A percentile compares a stretch with the other conserved stretches of the same genome.
Evolutionary conservation across 2,113 vertebrate species (phyloP).

Genomic region (Malurus cyaneus): DNA sequence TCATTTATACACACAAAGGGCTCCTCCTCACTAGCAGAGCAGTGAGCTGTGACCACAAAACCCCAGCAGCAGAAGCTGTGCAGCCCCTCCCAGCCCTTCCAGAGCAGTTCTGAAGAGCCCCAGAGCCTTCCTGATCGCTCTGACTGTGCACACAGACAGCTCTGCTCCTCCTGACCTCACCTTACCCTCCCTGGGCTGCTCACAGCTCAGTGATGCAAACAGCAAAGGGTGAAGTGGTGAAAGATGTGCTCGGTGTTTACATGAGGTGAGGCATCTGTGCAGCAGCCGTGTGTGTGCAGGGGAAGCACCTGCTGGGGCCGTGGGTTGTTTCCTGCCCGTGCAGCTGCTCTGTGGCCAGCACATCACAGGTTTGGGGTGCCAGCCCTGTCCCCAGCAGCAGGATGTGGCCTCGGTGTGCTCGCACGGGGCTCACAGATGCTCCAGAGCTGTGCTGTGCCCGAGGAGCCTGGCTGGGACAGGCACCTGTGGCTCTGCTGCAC

Average conservation of each 20-base stretch:
- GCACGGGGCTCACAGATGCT: not conserved
- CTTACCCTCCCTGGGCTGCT: rapidly evolving
- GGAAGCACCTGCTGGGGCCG: conserved; percentile 13
- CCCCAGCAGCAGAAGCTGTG: not conserved
- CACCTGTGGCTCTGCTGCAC: conserved; percentile 8
- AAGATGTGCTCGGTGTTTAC: not conserved
- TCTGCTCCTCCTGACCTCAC: not conserved
- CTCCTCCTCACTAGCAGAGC: not conserved
- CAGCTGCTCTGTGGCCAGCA: conserved; percentile 28
- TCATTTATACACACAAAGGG: not conserved
- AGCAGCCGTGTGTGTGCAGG: not conserved
- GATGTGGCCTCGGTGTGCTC: conserved; percentile 7
- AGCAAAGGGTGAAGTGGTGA: rapidly evolving
- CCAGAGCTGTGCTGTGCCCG: not conserved
- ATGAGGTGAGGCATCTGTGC: not conserved
- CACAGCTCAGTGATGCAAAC: not conserved
- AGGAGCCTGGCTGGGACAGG: not conserved
- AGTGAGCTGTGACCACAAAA: not conserved
- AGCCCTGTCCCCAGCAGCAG: conserved; percentile 24
- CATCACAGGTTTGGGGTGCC: not conserved
- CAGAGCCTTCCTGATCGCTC: not conserved
- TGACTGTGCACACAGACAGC: rapidly evolving
- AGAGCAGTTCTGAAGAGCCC: not conserved
- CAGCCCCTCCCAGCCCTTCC: not conserved
- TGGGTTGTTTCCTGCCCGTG: not conserved